Base-by-base conservation (phyloP, 1,140 invertebrate genomes). In the Drosophila bocki region DNA sequence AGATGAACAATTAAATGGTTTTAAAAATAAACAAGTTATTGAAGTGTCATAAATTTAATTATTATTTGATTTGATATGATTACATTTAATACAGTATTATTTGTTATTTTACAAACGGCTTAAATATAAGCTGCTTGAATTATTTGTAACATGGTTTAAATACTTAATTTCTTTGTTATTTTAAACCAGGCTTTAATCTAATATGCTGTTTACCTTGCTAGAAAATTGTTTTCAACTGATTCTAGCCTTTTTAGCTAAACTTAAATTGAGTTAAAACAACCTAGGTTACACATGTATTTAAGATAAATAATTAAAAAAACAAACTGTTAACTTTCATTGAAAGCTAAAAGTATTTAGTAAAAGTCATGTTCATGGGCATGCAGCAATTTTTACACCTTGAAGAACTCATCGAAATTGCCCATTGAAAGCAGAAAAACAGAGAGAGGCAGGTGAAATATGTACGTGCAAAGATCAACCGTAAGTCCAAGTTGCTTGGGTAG, bases 291-390 rank as follows among this genome's bases (percentile, higher is more conserved):
- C 33, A 35, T 53, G 32, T 13, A 22, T 0, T 19, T 15, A 37
- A 35, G 5, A 6, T 9, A 39, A 37, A 22, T 39, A 39, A 22
- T 3, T 3, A 29, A 7, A 26, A 33, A 37, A 62, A 35, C 13
- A 35, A 44, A 51, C 15, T 13, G 33, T 32, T n/a, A 54, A 54
- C 7, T 15, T 26, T 42, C 29, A 35, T 37, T 12, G 12, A 17
- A 2, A 51, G 12, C 9, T 3, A 2, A 17, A 41, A 68, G 7
- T 26, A 69, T 45, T 56, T 61, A 44, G 11, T 44, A 67, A 60
- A 77, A 50, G 74, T 77, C 72, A 77, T 76, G 72, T 76, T 77
- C 72, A 76, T n/a, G 75, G 63, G 54, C 71, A 77, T 72, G 68
- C 47, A 37, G 60, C 32, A 72, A 47, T 53, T 41, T 58, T n/a